Evolutionary conservation across 2,888 invertebrate genomes (phyloP), one percentile per base, ranked within the genome.

Genomic region (Pristionchus fissidentatus): DNA sequence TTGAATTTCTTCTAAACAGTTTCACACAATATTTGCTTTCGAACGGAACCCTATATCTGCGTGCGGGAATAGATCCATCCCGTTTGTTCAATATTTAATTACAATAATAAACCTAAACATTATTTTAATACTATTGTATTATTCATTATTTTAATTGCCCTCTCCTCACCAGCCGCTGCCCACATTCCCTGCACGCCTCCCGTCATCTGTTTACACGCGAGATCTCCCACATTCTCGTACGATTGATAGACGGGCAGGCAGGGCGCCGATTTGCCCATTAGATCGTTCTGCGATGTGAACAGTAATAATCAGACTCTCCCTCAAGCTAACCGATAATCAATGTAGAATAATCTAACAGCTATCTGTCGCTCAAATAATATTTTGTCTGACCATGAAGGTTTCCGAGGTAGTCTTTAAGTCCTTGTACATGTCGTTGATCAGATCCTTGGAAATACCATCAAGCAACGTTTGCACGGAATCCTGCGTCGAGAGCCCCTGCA

Each of bases 101-200:
- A n/a, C n/a, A n/a, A n/a, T n/a, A n/a, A n/a, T n/a, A n/a, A n/a
- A n/a, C n/a, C n/a, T n/a, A n/a, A n/a, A n/a, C n/a, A n/a, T n/a
- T n/a, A n/a, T n/a, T n/a, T n/a, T n/a, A n/a, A n/a, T n/a, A n/a
- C n/a, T n/a, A n/a, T n/a, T n/a, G n/a, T n/a, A n/a, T n/a, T n/a
- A 52, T 52, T 52, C 52, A 5, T 10, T 3, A 52, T 5, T n/a
- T 52, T 19, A 52, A 22, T 22, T 52, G 3, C 52, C 22, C 4
- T 57, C 5, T 19, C 38, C 73, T 19, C 4, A 75, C 75, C 75
- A 19, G 75, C 75, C 26, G 46, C 75, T 46, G 75, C 75, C 75
- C 75, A 75, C 49, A 49, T 49, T 75, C 75, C 75, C 75, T 75
- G 75, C 8, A 75, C 49, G 5, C 75, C 49, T 49, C 46, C 43